A percentile compares a stretch with the other conserved stretches of the same genome.
phyloP scores from a whole-genome alignment of 1,140 invertebrate genomes.

The Epicauta chinensis region DNA sequence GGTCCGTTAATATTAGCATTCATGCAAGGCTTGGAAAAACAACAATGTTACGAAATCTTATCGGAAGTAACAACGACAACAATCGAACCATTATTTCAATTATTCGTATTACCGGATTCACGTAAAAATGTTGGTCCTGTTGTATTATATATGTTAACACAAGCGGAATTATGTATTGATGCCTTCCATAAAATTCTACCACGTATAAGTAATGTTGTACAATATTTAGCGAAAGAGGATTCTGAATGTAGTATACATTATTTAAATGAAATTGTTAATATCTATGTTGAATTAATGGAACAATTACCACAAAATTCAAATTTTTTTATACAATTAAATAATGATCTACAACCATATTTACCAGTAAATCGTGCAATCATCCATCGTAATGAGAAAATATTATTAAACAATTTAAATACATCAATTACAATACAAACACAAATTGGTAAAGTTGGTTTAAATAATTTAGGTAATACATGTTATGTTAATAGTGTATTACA shows the following conservation, averaged over 20 bases:
- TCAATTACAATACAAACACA: too few relatives aligned
- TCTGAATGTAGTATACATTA: constrained; percentile 39
- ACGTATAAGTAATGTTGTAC: constrained; percentile 36
- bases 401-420: too few relatives aligned
- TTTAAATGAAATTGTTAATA: constrained; percentile 46
- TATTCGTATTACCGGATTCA: constrained; percentile 43
- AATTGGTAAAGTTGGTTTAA: constrained; percentile 63
- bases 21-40: constrained; percentile 46
- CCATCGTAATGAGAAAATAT: constrained; percentile 10
- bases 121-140: constrained; percentile 45
- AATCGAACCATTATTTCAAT: constrained; percentile 43
- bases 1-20: constrained; percentile 49
- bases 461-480: constrained; percentile 82
- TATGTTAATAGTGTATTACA: constrained; percentile 84
- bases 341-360: constrained; percentile 24
- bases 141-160: constrained; percentile 48
- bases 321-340: constrained; percentile 38
- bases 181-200: constrained; percentile 46
- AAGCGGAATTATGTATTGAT: constrained; percentile 43
- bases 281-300: constrained; percentile 45
- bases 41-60: constrained; percentile 46
- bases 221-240: constrained; percentile 41
- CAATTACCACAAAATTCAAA: constrained; percentile 45
- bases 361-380: constrained; percentile 2
- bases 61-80: constrained; percentile 46